Evolutionary conservation across 2,888 invertebrate genomes (phyloP).

Genomic region (Microplitis manilae): DNA sequence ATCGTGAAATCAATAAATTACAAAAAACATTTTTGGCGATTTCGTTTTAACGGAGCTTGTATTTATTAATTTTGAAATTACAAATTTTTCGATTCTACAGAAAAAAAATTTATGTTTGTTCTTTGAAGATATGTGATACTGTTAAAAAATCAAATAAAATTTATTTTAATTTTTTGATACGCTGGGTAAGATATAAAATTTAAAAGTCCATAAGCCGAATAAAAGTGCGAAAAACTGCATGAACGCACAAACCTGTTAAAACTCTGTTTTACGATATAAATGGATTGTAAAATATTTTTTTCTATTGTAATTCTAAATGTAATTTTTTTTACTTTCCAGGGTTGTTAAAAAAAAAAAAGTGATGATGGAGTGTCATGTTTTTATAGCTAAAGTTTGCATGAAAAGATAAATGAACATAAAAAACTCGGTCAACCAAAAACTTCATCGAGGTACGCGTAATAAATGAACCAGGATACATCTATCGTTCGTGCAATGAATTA

Average conservation of each 20-base stretch:
- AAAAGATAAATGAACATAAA: constrained; percentile 29
- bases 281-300: neutral
- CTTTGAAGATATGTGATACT: neutral
- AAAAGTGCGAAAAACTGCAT: neutral
- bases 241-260: neutral
- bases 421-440: constrained; percentile 23
- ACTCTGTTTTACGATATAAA: neutral
- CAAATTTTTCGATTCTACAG: too few species aligned
- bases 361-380: neutral
- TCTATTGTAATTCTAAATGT: neutral
- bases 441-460: constrained; percentile 31
- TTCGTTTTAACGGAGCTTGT: too few species aligned
- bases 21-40: too few species aligned
- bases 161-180: neutral
- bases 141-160: neutral
- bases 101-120: neutral
- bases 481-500: constrained; percentile 33
- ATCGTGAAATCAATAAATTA: too few species aligned
- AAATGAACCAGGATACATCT: constrained; percentile 18
- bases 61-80: too few species aligned
- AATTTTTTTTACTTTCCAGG: neutral
- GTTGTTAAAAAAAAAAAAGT: constrained; percentile 2
- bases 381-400: constrained; percentile 3
- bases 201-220: neutral
- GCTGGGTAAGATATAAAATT: neutral